Conservation (phyloP, 1,140 invertebrate species). For the Zaprionus tsacasi region DNA sequence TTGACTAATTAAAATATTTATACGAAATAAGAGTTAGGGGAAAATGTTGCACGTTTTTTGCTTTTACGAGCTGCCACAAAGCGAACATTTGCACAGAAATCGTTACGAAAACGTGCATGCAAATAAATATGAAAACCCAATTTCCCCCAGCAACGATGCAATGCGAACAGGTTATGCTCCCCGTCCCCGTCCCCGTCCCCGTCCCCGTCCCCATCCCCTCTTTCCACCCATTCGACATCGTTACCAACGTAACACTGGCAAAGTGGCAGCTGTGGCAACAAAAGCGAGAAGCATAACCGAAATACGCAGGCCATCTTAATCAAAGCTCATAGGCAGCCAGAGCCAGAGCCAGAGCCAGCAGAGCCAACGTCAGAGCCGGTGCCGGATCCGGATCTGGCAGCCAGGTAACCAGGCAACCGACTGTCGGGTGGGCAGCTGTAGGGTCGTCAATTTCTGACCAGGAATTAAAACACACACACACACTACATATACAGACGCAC, state of each 20-base stretch:
- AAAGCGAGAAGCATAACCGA: slow-evolving; percentile 4
- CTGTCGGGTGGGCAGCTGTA: background rate
- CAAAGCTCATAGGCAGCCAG: slow-evolving; percentile 3
- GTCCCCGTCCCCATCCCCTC: no score
- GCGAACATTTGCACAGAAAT: slow-evolving; percentile 29
- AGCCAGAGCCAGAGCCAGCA: background rate
- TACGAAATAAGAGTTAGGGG: background rate
- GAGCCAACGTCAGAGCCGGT: background rate
- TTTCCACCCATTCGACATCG: background rate
- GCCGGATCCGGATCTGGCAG: background rate
- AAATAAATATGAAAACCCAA: slow-evolving; percentile 60
- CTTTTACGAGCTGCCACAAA: slow-evolving; percentile 34
- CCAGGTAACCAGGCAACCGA: background rate
- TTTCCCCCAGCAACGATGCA: slow-evolving; percentile 38
- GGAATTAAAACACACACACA: background rate
- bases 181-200: no score
- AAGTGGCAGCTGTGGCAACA: slow-evolving; percentile 2
- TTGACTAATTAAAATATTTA: slow-evolving; percentile 4
- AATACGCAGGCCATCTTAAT: slow-evolving; percentile 8
- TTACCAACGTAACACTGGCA: background rate
- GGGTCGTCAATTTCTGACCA: slow-evolving; percentile 2
- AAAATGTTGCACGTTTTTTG: slow-evolving; percentile 7
- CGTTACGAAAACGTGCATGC: slow-evolving; percentile 14
- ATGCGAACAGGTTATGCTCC: slow-evolving; percentile 1
- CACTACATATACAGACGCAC: background rate